phyloP scores from a whole-genome alignment of 2,113 vertebrate species.

The Condylura cristata region DNA sequence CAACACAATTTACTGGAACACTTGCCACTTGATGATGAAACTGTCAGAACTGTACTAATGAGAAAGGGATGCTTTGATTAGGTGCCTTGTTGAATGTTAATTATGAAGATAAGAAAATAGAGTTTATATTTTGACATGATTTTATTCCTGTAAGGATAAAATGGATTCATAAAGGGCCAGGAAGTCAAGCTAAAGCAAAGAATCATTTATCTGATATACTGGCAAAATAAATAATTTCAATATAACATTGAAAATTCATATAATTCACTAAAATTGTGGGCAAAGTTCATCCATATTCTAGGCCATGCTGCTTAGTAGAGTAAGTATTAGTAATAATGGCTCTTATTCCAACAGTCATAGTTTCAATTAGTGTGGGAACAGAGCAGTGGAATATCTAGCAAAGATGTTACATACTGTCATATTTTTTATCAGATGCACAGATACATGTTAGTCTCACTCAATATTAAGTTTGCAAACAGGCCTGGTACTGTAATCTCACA shows the following conservation, averaged over 20 bases:
- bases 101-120: conserved; percentile 64
- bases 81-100: conserved; percentile 69
- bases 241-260: conserved; percentile 6
- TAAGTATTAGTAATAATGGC: neutral
- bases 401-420: neutral
- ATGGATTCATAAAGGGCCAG: neutral
- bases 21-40: conserved; percentile 71
- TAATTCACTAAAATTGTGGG: neutral
- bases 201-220: neutral
- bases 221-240: neutral
- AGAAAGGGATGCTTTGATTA: conserved; percentile 70
- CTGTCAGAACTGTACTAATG: conserved; percentile 74
- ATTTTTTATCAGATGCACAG: neutral
- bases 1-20: conserved; percentile 73
- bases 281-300: neutral
- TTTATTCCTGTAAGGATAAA: conserved; percentile 29
- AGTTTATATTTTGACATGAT: conserved; percentile 55
- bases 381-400: neutral
- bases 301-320: neutral
- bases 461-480: neutral
- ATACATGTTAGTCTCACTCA: neutral
- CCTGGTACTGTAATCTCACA: neutral
- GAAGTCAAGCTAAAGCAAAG: conserved; percentile 1
- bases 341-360: neutral
- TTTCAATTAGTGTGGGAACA: neutral